Percentiles rank a stretch among this genome's conserved stretches.
Evolutionary conservation across 64 coral and sea anemone genomes (phyloP).

Genomic region (Pocillopora damicornis): DNA sequence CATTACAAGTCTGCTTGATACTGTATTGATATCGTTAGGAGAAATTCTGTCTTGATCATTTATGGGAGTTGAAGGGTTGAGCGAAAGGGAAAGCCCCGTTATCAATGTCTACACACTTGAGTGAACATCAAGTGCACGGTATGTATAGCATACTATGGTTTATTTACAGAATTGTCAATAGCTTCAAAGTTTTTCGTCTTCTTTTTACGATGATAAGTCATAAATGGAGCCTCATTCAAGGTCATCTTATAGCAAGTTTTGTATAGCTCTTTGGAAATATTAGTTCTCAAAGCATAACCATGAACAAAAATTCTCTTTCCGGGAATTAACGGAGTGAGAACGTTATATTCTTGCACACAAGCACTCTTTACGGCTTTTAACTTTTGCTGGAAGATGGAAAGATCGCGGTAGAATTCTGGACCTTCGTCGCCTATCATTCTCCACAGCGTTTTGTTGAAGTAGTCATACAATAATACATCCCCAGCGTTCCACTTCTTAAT

Average conservation of each 20-base stretch:
- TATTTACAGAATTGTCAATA: background rate
- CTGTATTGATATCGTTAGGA: too few species aligned
- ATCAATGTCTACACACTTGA: too few species aligned
- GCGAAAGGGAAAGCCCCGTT: too few species aligned
- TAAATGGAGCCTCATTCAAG: slow-evolving; percentile 14
- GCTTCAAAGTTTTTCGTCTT: background rate
- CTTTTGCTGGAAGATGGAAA: background rate
- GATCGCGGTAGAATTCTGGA: slow-evolving; percentile 45
- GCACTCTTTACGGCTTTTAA: background rate
- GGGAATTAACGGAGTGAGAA: background rate
- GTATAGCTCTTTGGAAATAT: slow-evolving; percentile 12
- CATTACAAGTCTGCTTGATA: too few species aligned
- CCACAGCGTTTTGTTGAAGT: slow-evolving; percentile 75
- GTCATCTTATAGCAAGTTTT: slow-evolving; percentile 18
- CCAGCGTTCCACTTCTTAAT: slow-evolving; percentile 65
- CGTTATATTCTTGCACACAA: slow-evolving; percentile 3
- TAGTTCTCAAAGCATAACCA: background rate
- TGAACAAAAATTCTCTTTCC: background rate
- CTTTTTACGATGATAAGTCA: background rate
- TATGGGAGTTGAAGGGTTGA: too few species aligned
- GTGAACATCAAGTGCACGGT: too few species aligned
- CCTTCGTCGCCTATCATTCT: slow-evolving; percentile 55
- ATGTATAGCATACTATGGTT: too few species aligned
- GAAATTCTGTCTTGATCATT: too few species aligned
- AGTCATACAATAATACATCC: slow-evolving; percentile 63